A percentile compares a stretch with the other conserved stretches of the same genome.
Evolutionary conservation across 2,888 invertebrate genomes (phyloP).

Genomic region (Perizoma affinitatum): DNA sequence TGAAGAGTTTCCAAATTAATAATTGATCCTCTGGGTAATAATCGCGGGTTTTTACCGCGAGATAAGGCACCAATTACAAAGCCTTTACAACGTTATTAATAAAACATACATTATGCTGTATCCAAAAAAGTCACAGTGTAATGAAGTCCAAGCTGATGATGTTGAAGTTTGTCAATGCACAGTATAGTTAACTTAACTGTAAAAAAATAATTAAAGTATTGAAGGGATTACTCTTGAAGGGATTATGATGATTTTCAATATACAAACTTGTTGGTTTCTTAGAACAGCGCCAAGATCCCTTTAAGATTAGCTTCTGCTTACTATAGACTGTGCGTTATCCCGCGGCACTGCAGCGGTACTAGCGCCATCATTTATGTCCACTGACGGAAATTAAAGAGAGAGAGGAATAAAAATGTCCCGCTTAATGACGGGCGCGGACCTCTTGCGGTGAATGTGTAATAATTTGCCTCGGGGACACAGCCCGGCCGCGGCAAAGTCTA

Average conservation of each 20-base stretch:
- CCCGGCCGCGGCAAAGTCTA: slow-evolving; percentile 58
- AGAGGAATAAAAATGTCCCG: slow-evolving; percentile 81
- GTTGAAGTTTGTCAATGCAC: no score
- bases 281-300: neutral
- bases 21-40: slow-evolving; percentile 42
- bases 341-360: slow-evolving; percentile 70
- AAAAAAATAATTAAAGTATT: no score
- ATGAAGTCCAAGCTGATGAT: neutral
- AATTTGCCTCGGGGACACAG: slow-evolving; percentile 73
- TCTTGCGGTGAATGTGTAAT: slow-evolving; percentile 81
- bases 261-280: neutral
- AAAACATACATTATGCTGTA: slow-evolving; percentile 57
- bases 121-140: slow-evolving; percentile 35
- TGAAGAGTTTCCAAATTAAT: slow-evolving; percentile 39
- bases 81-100: slow-evolving; percentile 55
- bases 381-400: slow-evolving; percentile 82
- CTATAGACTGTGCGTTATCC: slow-evolving; percentile 51
- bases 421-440: slow-evolving; percentile 75
- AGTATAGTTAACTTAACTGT: no score
- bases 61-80: slow-evolving; percentile 41
- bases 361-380: slow-evolving; percentile 77
- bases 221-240: no score
- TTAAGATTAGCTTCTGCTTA: slow-evolving; percentile 15
- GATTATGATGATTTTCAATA: no score
- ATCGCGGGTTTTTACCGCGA: slow-evolving; percentile 30